Evolutionary conservation across 2,888 invertebrate genomes (phyloP), one percentile per base, ranked within the genome.

Genomic region (Drosophila kanekoi): DNA sequence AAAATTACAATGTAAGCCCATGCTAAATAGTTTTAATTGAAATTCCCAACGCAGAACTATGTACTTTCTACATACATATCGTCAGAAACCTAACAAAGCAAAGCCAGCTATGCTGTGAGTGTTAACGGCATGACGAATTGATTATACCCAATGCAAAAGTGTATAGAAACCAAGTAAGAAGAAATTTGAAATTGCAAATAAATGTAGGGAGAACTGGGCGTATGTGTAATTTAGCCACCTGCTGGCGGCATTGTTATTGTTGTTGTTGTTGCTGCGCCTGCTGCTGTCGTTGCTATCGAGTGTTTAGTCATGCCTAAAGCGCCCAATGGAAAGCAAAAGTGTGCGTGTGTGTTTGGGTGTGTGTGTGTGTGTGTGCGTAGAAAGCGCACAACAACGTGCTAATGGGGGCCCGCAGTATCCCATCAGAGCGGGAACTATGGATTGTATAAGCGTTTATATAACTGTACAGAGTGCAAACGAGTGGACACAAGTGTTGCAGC

Each of bases 251-350:
- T 6, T 52, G 10, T 28, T 44, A n/a, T 14, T 9, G 52, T 4
- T 45, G 41, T 16, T 51, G 45, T 13, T 54, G 52, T 33, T 40
- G 54, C 28, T 44, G 28, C 8, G 8, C 8, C 18, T 60, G 38
- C 9, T 47, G 53, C 14, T 40, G 48, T 23, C 37, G 28, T 44
- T 60, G 63, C 45, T 76, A 63, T 72, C 62, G 67, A 20, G 37
- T 77, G 71, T 82, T 80, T 84, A 79, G 77, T 76, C 87, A 87
- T 77, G 79, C 65, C 64, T 38, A 54, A 82, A 79, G 64, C 49
- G 44, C 35, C 38, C 41, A 62, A 71, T 77, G 67, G 75, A 80
- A 79, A 79, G 78, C 79, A 79, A 79, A 79, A 79, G 77, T 77
- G 38, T 58, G 23, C 35, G 45, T 32, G 35, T 32, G n/a, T 14